phyloP scores from a whole-genome alignment of 2,797 vertebrate genomes.

The Chrysocyon brachyurus region DNA sequence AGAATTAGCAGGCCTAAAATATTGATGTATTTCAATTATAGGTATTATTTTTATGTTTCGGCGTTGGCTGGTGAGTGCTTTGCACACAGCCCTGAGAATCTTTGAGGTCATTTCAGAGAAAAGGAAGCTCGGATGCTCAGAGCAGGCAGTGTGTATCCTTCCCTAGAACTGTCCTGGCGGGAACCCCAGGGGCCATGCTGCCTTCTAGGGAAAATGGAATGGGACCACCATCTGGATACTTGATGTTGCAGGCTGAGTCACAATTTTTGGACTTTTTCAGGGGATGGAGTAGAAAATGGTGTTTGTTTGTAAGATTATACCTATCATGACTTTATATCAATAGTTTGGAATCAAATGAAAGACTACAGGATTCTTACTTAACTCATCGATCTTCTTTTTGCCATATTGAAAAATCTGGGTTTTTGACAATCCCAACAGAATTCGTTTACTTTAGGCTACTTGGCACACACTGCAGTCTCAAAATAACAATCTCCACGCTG shows the following conservation, averaged over 20 bases:
- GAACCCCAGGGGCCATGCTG: neutral
- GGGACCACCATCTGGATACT: neutral
- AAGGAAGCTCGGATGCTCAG: neutral
- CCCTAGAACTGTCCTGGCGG: neutral
- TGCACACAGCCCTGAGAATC: neutral
- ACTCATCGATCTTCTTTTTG: neutral
- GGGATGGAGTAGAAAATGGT: neutral
- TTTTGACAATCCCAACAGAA: neutral
- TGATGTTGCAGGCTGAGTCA: neutral
- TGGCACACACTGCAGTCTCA: neutral
- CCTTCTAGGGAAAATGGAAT: neutral
- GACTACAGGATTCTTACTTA: neutral
- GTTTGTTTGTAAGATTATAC: neutral
- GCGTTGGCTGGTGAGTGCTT: neutral
- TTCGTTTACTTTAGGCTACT: neutral
- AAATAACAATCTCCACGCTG: neutral
- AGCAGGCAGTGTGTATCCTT: neutral
- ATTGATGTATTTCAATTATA: neutral
- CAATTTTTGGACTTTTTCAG: conserved; percentile 21
- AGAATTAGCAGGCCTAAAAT: neutral
- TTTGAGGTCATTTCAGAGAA: neutral
- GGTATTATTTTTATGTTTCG: neutral
- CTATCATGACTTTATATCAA: neutral
- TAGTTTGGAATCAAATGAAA: neutral
- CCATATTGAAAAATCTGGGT: neutral